phyloP scores from a whole-genome alignment of 2,113 vertebrate genomes.

The Ailurus styani region DNA sequence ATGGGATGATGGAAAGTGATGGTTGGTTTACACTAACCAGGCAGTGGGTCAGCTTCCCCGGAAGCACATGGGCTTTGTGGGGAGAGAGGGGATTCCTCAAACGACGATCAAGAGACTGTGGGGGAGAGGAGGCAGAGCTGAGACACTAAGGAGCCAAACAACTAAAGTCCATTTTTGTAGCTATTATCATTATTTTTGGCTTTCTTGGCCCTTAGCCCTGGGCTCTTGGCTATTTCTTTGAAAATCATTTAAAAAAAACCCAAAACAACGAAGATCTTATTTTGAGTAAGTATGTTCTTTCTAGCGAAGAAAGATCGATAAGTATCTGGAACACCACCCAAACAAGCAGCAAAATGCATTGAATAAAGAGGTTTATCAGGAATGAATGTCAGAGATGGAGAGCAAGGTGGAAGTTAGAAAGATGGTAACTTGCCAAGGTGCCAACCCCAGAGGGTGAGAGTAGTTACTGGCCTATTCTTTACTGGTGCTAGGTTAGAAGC shows the following conservation, averaged over 20 bases:
- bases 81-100: background rate
- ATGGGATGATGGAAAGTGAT: background rate
- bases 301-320: constrained; percentile 23
- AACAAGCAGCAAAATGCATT: background rate
- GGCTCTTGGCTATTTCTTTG: constrained; percentile 28
- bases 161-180: background rate
- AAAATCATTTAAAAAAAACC: background rate
- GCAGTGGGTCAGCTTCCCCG: background rate
- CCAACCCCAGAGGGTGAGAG: background rate
- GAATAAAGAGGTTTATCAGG: background rate
- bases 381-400: background rate
- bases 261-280: background rate
- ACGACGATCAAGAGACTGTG: background rate
- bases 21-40: background rate
- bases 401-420: background rate
- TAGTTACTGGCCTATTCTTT: background rate
- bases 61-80: background rate
- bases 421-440: background rate
- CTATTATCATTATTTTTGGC: background rate
- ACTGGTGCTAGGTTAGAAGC: background rate
- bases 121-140: background rate
- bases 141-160: background rate
- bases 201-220: background rate
- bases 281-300: constrained; percentile 50
- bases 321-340: background rate